Conservation (phyloP, 1,140 invertebrate genomes). For the Phortica variegata region DNA sequence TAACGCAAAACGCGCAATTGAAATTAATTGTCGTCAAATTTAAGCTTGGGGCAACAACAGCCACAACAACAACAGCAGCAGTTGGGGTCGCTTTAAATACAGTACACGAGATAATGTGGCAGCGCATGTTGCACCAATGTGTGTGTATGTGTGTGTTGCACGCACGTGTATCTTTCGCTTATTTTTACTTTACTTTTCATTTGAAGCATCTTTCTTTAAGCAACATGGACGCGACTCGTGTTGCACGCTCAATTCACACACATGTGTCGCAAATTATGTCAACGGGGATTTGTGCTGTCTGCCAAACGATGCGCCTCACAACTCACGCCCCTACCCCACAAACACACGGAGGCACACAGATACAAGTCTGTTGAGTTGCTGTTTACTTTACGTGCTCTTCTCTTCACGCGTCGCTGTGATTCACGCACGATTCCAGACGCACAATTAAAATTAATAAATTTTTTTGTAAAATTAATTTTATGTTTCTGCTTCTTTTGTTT, state of each 20-base stretch:
- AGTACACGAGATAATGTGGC: conserved; percentile 5
- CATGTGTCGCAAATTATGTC: conserved; percentile 47
- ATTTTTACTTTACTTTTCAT: conserved; percentile 45
- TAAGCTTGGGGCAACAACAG: conserved; percentile 16
- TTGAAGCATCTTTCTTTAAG: conserved; percentile 18
- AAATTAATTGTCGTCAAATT: conserved; percentile 53
- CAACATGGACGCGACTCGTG: conserved; percentile 25
- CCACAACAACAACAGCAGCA: not conserved
- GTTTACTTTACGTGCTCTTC: not conserved
- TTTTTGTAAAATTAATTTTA: conserved; percentile 33
- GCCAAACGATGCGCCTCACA: not conserved
- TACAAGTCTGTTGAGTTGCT: not conserved
- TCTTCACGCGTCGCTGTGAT: not conserved
- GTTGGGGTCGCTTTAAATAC: conserved; percentile 2
- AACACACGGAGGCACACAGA: not conserved
- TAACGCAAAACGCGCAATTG: conserved; percentile 51
- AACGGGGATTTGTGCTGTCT: conserved; percentile 36
- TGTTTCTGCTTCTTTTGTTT: conserved; percentile 19
- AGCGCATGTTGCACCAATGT: conserved; percentile 6
- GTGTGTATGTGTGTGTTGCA: conserved; percentile 1
- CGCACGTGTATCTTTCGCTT: conserved; percentile 43
- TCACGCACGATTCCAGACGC: conserved; percentile 23
- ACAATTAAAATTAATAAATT: conserved; percentile 46
- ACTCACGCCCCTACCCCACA: not conserved
- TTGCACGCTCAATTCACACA: conserved; percentile 24